Evolutionary conservation across 2,888 invertebrate genomes (phyloP).

Genomic region (Rhingia campestris): DNA sequence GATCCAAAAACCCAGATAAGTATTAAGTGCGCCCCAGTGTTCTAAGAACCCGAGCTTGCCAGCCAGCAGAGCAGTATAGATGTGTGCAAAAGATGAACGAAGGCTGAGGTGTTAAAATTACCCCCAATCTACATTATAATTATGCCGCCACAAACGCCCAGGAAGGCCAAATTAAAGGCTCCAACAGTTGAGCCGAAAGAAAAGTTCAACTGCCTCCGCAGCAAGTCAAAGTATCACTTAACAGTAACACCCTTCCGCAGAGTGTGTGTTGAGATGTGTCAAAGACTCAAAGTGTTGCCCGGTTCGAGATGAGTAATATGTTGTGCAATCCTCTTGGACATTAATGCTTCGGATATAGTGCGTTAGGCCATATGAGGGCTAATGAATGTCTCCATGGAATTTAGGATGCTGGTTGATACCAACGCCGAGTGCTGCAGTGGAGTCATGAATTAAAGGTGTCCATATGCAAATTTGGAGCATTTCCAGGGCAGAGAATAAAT

Average conservation of each 20-base stretch:
- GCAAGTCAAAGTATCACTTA: conserved; percentile 66
- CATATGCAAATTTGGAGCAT: conserved; percentile 63
- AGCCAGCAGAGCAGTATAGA: conserved; percentile 22
- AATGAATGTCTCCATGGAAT: conserved; percentile 51
- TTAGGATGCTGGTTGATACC: conserved; percentile 13
- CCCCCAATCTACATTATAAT: conserved; percentile 83
- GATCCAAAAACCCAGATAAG: conserved; percentile 67
- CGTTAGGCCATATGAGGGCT: conserved; percentile 31
- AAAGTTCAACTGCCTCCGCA: conserved; percentile 11
- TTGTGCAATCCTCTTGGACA: conserved; percentile 63
- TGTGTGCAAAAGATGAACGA: conserved; percentile 45
- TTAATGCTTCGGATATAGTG: conserved; percentile 52
- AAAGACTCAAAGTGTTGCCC: conserved; percentile 64
- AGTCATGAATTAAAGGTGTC: conserved; percentile 27
- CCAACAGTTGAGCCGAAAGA: conserved; percentile 30
- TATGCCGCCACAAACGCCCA: conserved; percentile 76
- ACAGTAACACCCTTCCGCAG: conserved; percentile 28
- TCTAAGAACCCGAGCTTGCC: conserved; percentile 54
- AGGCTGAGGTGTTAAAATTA: conserved; percentile 82
- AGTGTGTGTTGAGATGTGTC: conserved; percentile 49
- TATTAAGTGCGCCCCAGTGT: conserved; percentile 64
- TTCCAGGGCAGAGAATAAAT: conserved; percentile 26
- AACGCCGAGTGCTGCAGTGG: neutral
- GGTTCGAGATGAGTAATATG: conserved; percentile 60
- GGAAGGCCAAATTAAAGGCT: conserved; percentile 68